phyloP scores from a whole-genome alignment of 2,888 invertebrate genomes.

The Temnothorax ravouxi region DNA sequence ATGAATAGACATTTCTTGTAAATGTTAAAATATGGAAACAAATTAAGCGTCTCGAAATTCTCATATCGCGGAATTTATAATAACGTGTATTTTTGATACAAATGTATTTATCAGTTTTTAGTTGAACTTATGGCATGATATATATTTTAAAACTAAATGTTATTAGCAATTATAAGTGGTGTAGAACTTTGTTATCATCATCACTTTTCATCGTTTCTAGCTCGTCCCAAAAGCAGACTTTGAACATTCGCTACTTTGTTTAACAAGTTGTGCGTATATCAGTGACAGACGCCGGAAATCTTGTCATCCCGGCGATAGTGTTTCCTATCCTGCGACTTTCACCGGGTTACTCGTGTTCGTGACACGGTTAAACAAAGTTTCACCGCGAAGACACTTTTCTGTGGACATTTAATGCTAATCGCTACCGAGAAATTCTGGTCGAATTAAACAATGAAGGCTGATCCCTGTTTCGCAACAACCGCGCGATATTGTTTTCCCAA shows the following conservation, averaged over 20 bases:
- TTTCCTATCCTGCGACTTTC: constrained; percentile 18
- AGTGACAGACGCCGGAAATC: constrained; percentile 25
- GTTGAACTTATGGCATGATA: neutral
- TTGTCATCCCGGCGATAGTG: constrained; percentile 31
- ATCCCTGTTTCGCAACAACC: neutral
- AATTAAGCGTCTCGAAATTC: neutral
- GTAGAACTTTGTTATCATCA: neutral
- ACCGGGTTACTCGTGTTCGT: constrained; percentile 16
- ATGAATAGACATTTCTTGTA: neutral
- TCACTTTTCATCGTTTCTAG: constrained; percentile 15
- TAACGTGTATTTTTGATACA: neutral
- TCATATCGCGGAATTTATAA: neutral
- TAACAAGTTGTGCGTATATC: constrained; percentile 43
- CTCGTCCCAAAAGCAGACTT: constrained; percentile 33
- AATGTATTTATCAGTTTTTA: neutral
- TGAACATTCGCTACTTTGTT: constrained; percentile 31
- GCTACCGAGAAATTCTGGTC: constrained; percentile 20
- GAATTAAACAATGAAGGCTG: constrained; percentile 7
- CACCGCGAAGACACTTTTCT: constrained; percentile 29
- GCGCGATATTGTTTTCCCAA: constrained; percentile 49
- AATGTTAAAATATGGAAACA: neutral
- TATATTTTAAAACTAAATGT: neutral
- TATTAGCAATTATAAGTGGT: neutral
- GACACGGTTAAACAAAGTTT: constrained; percentile 40
- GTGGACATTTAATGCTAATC: constrained; percentile 37